Evolutionary conservation across 2,888 invertebrate genomes (phyloP).

Genomic region (Luperina testacea): DNA sequence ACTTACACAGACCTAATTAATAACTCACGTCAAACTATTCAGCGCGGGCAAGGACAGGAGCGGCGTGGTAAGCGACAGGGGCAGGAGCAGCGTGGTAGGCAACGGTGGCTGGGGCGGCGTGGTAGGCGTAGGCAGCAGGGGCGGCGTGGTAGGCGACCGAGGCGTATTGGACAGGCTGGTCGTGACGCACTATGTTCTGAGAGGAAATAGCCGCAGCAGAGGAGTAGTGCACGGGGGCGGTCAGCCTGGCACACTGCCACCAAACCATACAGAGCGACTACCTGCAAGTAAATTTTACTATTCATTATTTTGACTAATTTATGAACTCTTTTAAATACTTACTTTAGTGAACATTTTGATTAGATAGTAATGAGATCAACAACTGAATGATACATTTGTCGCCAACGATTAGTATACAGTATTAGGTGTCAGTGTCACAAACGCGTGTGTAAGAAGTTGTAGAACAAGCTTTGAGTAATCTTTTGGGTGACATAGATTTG

Average conservation of each 20-base stretch:
- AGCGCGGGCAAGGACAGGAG: constrained; percentile 73
- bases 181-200: constrained; percentile 71
- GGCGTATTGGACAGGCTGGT: constrained; percentile 65
- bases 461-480: constrained; percentile 54
- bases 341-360: constrained; percentile 61
- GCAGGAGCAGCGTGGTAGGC: constrained; percentile 65
- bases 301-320: too few relatives aligned
- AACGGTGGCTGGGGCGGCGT: constrained; percentile 42
- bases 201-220: constrained; percentile 78
- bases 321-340: constrained; percentile 19
- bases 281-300: constrained; percentile 51
- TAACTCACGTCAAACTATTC: constrained; percentile 55
- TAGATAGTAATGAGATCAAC: constrained; percentile 45
- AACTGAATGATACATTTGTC: constrained; percentile 50
- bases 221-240: constrained; percentile 77
- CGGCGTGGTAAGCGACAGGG: constrained; percentile 61
- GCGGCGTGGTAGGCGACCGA: constrained; percentile 34
- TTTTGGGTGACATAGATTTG: constrained; percentile 52
- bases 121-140: constrained; percentile 45
- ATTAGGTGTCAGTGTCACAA: constrained; percentile 51
- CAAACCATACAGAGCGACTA: constrained; percentile 74
- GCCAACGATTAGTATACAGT: constrained; percentile 36
- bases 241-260: constrained; percentile 77
- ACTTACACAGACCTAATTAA: too few relatives aligned
- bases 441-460: constrained; percentile 44